Evolutionary conservation across 2,888 invertebrate genomes (phyloP).

Genomic region (Caenorhabditis wallacei): DNA sequence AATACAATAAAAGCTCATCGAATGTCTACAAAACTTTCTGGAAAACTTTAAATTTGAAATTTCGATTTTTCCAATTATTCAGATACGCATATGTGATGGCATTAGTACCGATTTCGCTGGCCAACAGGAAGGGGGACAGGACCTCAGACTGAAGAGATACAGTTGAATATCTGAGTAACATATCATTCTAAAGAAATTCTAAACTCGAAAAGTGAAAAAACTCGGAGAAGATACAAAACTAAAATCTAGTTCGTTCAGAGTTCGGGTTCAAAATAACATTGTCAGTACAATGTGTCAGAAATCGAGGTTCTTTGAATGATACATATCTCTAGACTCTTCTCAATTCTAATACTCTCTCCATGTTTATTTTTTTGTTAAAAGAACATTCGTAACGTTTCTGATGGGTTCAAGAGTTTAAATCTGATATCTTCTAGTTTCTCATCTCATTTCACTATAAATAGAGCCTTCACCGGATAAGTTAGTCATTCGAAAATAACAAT

Average conservation of each 20-base stretch:
- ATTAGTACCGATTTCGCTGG: too few relatives aligned
- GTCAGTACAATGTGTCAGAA: constrained; percentile 8
- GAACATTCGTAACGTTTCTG: background rate
- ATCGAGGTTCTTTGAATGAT: background rate
- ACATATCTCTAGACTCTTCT: background rate
- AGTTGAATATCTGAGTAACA: too few relatives aligned
- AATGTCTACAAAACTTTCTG: too few relatives aligned
- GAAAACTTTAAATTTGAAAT: too few relatives aligned
- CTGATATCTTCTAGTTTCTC: background rate
- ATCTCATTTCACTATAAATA: background rate
- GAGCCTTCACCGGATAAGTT: background rate
- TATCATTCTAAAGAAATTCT: too few relatives aligned
- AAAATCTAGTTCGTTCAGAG: constrained; percentile 3
- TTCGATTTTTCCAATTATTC: too few relatives aligned
- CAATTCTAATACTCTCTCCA: background rate
- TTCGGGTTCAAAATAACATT: background rate
- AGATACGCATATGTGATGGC: too few relatives aligned
- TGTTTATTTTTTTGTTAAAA: background rate
- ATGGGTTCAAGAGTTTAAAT: constrained; percentile 16
- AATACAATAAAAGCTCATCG: too few relatives aligned
- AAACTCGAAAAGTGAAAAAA: background rate
- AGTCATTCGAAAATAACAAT: background rate
- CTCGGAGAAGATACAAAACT: background rate
- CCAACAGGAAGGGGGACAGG: too few relatives aligned
- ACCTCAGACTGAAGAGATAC: too few relatives aligned